Base-by-base conservation (phyloP, 1,140 invertebrate genomes). In the Portunus trituberculatus region DNA sequence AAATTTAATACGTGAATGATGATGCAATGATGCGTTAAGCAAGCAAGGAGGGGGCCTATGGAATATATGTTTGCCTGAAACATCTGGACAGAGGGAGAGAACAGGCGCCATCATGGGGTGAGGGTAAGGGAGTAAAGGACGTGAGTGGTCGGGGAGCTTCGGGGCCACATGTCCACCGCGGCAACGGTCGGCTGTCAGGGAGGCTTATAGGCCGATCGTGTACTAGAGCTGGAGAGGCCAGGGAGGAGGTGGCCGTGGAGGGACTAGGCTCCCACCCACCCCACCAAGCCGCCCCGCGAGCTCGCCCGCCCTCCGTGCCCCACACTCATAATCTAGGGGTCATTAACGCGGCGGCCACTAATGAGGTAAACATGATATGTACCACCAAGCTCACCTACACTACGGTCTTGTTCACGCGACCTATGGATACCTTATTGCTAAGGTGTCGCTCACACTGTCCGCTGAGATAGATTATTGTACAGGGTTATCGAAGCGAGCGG, bases 361-460 rank as follows among this genome's bases (percentile, higher is more conserved):
- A 95, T 93, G 94, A 95, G 76, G 94, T 95, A 95, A 87, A 95
- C 91, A 95, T 95, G 94, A 95, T 95, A 89, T 90, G 94, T 95
- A 95, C 93, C 94, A 95, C 94, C 91, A 52, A 92, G 91, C 91
- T 92, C 29, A 67, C 82, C 46, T 92, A 25, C 76, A 59, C 76
- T 84, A 86, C 7, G 46, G 39, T 28, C 83, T 46, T 48, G 87
- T 90, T 87, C 90, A 87, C 82, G 90, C 45, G 82, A 91, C 90
- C 91, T 67, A 28, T 10, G 48, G 87, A 94, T 89, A 4, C 31
- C 39, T 92, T 84, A 67, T 29, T 88, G 83, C 83, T 83, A 28
- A 12, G 39, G 31, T 29, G 52, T 87, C 45, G 31, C 94, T 94
- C 46, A 76, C 94, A 92, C 84, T 92, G 91, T 59, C 94, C 29